Evolutionary conservation across 1,140 invertebrate genomes (phyloP).

Genomic region (Lordiphosa collinella): DNA sequence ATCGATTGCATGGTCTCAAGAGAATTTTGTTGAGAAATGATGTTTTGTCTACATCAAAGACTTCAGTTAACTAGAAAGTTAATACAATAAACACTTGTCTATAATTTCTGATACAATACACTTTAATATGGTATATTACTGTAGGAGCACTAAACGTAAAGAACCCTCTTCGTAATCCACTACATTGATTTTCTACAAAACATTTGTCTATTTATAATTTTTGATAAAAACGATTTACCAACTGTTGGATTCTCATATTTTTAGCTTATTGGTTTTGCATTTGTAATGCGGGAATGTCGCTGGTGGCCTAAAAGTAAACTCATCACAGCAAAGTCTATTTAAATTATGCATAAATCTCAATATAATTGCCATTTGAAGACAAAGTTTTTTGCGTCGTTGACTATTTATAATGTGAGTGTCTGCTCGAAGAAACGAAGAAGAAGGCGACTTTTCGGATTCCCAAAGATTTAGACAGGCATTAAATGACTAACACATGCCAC

Average conservation of each 20-base stretch:
- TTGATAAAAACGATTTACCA: constrained; percentile 8
- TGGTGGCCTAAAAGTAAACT: neutral
- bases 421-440: constrained; percentile 1
- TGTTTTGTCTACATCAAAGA: too few species aligned
- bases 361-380: constrained; percentile 50
- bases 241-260: constrained; percentile 37
- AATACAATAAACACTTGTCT: too few species aligned
- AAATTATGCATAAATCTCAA: constrained; percentile 67
- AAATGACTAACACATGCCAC: constrained; percentile 13
- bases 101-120: too few species aligned
- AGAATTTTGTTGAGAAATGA: too few species aligned
- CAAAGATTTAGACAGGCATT: constrained; percentile 27
- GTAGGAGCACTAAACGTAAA: too few species aligned
- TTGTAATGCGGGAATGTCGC: constrained; percentile 32
- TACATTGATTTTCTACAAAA: neutral
- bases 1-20: too few species aligned
- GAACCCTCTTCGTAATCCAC: neutral
- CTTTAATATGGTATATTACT: too few species aligned
- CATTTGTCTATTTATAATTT: constrained; percentile 3
- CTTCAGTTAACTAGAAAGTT: too few species aligned
- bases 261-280: constrained; percentile 37
- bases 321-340: constrained; percentile 23
- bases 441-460: constrained; percentile 10
- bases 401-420: constrained; percentile 36
- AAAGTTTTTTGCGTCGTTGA: constrained; percentile 49